Evolutionary conservation across 53 echinoderm and acorn worm species (phyloP).

Genomic region (Paracentrotus lividus): DNA sequence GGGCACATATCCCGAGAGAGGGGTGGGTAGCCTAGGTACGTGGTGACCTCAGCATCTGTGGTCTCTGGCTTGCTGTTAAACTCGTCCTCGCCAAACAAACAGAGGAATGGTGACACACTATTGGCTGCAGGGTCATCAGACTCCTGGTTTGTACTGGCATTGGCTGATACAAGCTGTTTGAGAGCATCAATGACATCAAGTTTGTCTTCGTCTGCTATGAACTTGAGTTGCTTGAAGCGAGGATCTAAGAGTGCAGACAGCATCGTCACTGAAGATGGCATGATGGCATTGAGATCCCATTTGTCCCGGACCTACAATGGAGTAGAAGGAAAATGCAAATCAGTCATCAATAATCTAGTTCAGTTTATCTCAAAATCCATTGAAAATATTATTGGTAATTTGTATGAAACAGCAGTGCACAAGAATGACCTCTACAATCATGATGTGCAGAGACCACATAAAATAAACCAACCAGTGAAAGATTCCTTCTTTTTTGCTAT

Average conservation of each 20-base stretch:
- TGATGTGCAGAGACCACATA: too few species aligned
- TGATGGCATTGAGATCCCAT: constrained; percentile 66
- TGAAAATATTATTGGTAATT: too few species aligned
- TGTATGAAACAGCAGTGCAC: too few species aligned
- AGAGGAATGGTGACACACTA: constrained; percentile 55
- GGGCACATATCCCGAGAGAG: constrained; percentile 65
- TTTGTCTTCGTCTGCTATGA: constrained; percentile 67
- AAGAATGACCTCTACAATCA: too few species aligned
- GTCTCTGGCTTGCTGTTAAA: constrained; percentile 61
- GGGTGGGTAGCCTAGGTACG: constrained; percentile 57
- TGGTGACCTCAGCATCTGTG: constrained; percentile 57
- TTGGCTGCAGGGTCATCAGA: constrained; percentile 1
- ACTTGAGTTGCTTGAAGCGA: constrained; percentile 69
- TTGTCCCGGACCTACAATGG: constrained; percentile 48
- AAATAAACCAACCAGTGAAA: too few species aligned
- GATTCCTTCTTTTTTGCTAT: too few species aligned
- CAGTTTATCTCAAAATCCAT: too few species aligned
- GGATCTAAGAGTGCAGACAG: constrained; percentile 62
- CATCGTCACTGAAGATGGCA: constrained; percentile 68
- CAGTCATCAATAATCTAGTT: too few species aligned
- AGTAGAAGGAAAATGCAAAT: background rate
- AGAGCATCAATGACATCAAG: constrained; percentile 66
- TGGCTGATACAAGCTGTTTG: constrained; percentile 58
- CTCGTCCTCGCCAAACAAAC: constrained; percentile 65
- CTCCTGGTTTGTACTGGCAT: background rate